Evolutionary conservation across 2,797 vertebrate species (phyloP).

Genomic region (Phoxinus dragarum): DNA sequence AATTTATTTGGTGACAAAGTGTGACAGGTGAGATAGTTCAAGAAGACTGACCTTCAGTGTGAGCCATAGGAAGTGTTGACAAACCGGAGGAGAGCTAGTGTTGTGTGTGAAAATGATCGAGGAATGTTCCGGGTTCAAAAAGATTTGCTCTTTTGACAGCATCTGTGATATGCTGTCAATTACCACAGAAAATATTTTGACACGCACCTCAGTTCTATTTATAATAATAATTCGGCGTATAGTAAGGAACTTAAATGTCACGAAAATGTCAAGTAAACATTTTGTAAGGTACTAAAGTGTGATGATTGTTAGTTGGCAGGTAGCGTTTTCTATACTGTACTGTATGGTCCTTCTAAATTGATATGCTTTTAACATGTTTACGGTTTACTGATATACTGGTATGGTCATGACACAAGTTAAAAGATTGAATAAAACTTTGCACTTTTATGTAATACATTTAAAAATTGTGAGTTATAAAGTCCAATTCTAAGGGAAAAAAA

Average conservation of each 20-base stretch:
- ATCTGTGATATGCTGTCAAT: not conserved
- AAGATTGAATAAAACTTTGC: not conserved
- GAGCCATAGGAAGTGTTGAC: conserved; percentile 14
- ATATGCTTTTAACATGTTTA: not conserved
- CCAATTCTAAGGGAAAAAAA: too few relatives aligned
- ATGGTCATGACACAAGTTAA: not conserved
- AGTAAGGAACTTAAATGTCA: not conserved
- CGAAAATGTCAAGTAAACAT: too few relatives aligned
- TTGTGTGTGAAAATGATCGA: conserved; percentile 18
- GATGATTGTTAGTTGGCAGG: not conserved
- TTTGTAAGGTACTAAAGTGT: too few relatives aligned
- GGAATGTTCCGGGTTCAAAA: not conserved
- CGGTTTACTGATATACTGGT: not conserved
- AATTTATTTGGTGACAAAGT: conserved; percentile 53
- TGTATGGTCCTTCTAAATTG: not conserved
- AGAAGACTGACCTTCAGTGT: conserved; percentile 40
- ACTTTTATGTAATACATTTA: not conserved
- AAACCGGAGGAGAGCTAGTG: conserved; percentile 3
- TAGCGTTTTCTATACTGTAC: not conserved
- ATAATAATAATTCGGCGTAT: not conserved
- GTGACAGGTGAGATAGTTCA: conserved; percentile 54
- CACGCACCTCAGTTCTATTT: not conserved
- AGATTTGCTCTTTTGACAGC: conserved; percentile 10
- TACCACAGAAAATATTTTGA: conserved; percentile 7
- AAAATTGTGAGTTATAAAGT: not conserved